phyloP scores from a whole-genome alignment of 2,113 vertebrate species.

The Hypanus sabinus region DNA sequence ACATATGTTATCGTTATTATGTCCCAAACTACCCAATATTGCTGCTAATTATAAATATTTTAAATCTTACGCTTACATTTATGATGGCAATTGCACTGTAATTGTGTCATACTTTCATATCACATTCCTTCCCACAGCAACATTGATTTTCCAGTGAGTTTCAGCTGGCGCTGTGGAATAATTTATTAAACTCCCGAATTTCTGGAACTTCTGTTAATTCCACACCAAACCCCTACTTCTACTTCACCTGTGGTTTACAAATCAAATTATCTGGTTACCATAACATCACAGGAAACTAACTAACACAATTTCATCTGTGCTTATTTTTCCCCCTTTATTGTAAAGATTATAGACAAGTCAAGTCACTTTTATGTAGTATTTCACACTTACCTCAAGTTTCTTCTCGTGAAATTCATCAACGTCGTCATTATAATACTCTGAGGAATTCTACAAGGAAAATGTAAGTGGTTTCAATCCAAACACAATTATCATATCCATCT shows the following conservation, averaged over 20 bases:
- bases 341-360: too few species aligned
- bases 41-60: not conserved
- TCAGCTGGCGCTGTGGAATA: not conserved
- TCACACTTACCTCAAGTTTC: constrained; percentile 59
- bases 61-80: not conserved
- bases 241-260: not conserved
- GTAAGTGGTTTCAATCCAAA: constrained; percentile 10
- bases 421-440: constrained; percentile 59
- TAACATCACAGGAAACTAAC: not conserved
- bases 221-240: not conserved
- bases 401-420: constrained; percentile 63
- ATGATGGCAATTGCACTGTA: not conserved
- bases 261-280: not conserved
- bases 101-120: not conserved
- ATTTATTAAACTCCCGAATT: not conserved
- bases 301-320: not conserved
- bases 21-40: not conserved
- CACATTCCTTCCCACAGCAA: too few species aligned
- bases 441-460: constrained; percentile 51
- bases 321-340: not conserved
- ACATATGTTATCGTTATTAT: not conserved
- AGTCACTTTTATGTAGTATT: too few species aligned
- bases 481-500: constrained; percentile 40
- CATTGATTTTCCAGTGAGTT: not conserved
- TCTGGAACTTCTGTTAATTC: not conserved